Conservation (phyloP, 2,797 vertebrate species). For the Coregonus suidteri region DNA sequence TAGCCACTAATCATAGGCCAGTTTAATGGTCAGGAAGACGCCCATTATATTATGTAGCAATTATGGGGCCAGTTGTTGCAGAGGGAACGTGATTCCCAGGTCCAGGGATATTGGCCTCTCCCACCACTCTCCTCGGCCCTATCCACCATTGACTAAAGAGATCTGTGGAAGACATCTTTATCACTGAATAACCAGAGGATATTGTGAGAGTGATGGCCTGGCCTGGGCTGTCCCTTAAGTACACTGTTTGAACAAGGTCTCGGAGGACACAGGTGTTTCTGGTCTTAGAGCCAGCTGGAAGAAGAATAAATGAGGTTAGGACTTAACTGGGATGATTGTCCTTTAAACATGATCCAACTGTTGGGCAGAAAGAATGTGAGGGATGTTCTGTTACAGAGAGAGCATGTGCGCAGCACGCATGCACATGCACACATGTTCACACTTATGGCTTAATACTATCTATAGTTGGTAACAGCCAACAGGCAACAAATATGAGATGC, state of each 20-base stretch:
- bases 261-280: slow-evolving; percentile 48
- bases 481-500: not conserved
- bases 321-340: slow-evolving; percentile 50
- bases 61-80: slow-evolving; percentile 9
- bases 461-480: not conserved
- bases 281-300: slow-evolving; percentile 57
- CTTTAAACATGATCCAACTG: slow-evolving; percentile 63
- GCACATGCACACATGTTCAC: not conserved
- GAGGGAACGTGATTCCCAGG: slow-evolving; percentile 6
- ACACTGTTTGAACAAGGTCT: slow-evolving; percentile 49
- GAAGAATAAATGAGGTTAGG: slow-evolving; percentile 26
- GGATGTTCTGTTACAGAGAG: slow-evolving; percentile 15
- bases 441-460: not conserved
- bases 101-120: slow-evolving; percentile 2
- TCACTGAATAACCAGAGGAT: slow-evolving; percentile 30
- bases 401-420: not conserved
- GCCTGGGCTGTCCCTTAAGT: slow-evolving; percentile 50
- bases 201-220: slow-evolving; percentile 50
- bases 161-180: not conserved
- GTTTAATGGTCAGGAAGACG: slow-evolving; percentile 15
- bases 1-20: slow-evolving; percentile 8
- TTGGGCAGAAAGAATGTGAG: slow-evolving; percentile 40
- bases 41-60: slow-evolving; percentile 11
- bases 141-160: not conserved
- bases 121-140: not conserved